These are phyloP conservation scores for Eupithecia exiguata DNA, from an alignment of 2,888 invertebrate species.

Conservation along the genomic window DNA sequence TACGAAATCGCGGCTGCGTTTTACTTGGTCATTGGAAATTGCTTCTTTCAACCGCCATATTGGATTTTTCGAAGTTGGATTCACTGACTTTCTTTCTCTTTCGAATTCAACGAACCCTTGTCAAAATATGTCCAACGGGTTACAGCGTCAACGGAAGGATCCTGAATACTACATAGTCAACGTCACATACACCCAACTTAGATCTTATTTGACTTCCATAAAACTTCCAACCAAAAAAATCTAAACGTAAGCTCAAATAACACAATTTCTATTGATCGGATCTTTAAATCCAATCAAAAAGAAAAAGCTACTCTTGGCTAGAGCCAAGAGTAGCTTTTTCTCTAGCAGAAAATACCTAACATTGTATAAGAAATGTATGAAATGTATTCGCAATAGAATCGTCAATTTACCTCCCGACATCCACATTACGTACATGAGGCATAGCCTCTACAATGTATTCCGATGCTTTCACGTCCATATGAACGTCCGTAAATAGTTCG, in stretches of 20 bases:
- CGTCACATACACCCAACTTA: background rate
- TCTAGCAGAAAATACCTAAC: background rate
- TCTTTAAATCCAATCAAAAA: no score
- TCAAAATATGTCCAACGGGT: no score
- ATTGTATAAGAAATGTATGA: background rate
- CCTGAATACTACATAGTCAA: background rate
- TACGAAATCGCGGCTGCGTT: background rate
- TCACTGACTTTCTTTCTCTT: no score
- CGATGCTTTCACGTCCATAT: slow-evolving; percentile 19
- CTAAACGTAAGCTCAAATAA: background rate
- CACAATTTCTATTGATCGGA: background rate
- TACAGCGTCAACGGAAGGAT: no score
- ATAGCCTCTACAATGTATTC: slow-evolving; percentile 19
- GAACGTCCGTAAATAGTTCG: slow-evolving; percentile 29
- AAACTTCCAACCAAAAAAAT: background rate
- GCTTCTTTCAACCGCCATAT: no score
- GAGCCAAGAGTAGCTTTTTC: background rate
- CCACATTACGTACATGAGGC: background rate
- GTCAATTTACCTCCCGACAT: slow-evolving; percentile 11
- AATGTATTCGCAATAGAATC: slow-evolving; percentile 10
- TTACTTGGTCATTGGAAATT: background rate
- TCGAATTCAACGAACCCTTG: no score
- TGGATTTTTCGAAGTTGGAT: no score
- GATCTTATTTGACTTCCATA: background rate
- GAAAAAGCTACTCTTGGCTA: background rate